Conservation (phyloP, 2,797 vertebrate species). For the Momotus momota region DNA sequence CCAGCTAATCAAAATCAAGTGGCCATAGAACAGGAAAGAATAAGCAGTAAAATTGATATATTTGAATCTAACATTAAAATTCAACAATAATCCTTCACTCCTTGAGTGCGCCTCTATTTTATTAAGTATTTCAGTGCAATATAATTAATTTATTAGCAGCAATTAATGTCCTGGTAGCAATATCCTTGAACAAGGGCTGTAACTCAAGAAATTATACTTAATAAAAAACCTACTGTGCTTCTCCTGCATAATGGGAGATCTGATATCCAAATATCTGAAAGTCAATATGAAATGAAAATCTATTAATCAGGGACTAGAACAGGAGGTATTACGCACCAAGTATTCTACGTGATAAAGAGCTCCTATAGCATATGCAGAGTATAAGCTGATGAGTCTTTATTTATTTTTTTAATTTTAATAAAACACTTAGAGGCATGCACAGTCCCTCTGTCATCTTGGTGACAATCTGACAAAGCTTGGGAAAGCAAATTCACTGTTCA, state of each 20-base stretch:
- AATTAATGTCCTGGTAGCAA: slow-evolving; percentile 23
- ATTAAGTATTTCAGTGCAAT: slow-evolving; percentile 55
- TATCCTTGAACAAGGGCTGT: slow-evolving; percentile 45
- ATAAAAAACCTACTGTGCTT: not conserved
- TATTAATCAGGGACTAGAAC: not conserved
- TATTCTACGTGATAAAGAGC: not conserved
- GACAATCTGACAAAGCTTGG: slow-evolving; percentile 30
- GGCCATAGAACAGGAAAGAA: slow-evolving; percentile 42
- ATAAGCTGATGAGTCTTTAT: not conserved
- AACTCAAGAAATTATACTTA: slow-evolving; percentile 10
- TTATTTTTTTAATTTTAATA: slow-evolving; percentile 49
- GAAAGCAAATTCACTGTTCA: slow-evolving; percentile 50
- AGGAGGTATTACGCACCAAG: not conserved
- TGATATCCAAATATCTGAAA: not conserved
- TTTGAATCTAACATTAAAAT: slow-evolving; percentile 66
- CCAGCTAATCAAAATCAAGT: slow-evolving; percentile 71
- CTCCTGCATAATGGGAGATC: not conserved
- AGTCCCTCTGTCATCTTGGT: slow-evolving; percentile 43
- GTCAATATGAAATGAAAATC: not conserved
- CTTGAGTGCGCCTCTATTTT: slow-evolving; percentile 39
- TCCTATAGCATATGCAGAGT: not conserved
- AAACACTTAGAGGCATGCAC: not conserved
- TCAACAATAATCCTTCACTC: slow-evolving; percentile 51
- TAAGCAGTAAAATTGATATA: slow-evolving; percentile 54
- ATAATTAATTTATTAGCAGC: slow-evolving; percentile 70